Conservation (phyloP, 1,140 invertebrate species). For the Rhagoletis pomonella region DNA sequence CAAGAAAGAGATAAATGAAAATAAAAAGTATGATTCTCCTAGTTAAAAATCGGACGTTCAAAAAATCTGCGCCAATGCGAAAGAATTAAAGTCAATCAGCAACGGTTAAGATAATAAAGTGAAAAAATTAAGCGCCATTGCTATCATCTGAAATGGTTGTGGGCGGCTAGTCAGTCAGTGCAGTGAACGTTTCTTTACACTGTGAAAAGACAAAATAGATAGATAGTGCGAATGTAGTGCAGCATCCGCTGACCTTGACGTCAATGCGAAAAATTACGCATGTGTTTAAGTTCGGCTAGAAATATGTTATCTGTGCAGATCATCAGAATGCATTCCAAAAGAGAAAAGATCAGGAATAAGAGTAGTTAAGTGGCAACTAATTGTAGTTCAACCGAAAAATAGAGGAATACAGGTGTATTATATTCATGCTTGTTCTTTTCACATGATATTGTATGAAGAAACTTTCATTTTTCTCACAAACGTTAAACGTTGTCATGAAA, state of each 20-base stretch:
- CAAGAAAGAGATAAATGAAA: not conserved
- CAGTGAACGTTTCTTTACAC: not conserved
- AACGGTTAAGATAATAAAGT: not conserved
- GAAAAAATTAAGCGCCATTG: not conserved
- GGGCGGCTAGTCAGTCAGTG: not conserved
- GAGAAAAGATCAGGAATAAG: too few relatives aligned
- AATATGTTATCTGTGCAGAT: not conserved
- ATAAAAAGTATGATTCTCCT: not conserved
- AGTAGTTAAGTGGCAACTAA: too few relatives aligned
- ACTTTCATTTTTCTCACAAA: too few relatives aligned
- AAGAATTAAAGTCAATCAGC: slow-evolving; percentile 6
- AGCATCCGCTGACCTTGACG: slow-evolving; percentile 10
- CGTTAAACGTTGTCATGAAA: too few relatives aligned
- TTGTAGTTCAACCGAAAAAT: too few relatives aligned
- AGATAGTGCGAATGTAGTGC: not conserved
- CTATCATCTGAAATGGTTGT: not conserved
- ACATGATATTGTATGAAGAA: too few relatives aligned
- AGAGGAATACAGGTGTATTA: too few relatives aligned
- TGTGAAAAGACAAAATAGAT: not conserved
- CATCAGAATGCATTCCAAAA: too few relatives aligned
- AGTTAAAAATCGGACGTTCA: not conserved
- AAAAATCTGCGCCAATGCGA: not conserved
- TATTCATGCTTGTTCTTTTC: too few relatives aligned
- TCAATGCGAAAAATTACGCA: not conserved
- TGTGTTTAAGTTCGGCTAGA: not conserved